Percentiles rank a stretch among this genome's conserved stretches.
These are phyloP conservation scores for Acropora yongei DNA, from an alignment of 64 coral and sea anemone genomes.

Conservation along the genomic window DNA sequence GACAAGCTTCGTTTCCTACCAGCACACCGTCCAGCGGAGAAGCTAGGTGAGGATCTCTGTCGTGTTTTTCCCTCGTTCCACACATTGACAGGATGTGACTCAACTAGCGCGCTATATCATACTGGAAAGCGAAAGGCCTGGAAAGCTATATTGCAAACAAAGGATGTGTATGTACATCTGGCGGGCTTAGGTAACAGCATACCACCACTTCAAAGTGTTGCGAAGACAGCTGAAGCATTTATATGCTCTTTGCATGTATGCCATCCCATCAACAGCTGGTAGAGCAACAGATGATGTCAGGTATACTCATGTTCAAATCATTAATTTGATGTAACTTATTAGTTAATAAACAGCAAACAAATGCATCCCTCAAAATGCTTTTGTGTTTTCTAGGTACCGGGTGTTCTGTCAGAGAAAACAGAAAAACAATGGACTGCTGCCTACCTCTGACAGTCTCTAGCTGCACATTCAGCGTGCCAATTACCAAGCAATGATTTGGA, in stretches of 20 bases:
- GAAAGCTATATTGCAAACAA: slow-evolving; percentile 21
- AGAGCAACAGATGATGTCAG: slow-evolving; percentile 48
- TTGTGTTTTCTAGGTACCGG: slow-evolving; percentile 23
- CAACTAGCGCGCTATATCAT: slow-evolving; percentile 30
- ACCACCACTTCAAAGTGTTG: slow-evolving; percentile 6
- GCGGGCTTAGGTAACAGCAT: neutral
- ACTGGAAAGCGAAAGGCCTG: slow-evolving; percentile 50
- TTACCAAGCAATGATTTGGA: slow-evolving; percentile 22
- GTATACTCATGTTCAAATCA: slow-evolving; percentile 2
- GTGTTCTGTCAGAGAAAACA: slow-evolving; percentile 23
- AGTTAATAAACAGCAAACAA: slow-evolving; percentile 3
- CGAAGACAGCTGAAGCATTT: slow-evolving; percentile 11
- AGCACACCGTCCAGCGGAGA: slow-evolving; percentile 16
- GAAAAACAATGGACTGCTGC: slow-evolving; percentile 5
- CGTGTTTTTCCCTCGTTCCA: slow-evolving; percentile 19
- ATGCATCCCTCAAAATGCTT: slow-evolving; percentile 8
- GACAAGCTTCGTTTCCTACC: slow-evolving; percentile 59
- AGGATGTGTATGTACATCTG: slow-evolving; percentile 1
- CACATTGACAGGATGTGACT: slow-evolving; percentile 54
- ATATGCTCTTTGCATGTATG: slow-evolving; percentile 45
- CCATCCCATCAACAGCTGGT: slow-evolving; percentile 32
- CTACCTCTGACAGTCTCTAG: neutral
- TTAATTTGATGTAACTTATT: slow-evolving; percentile 8
- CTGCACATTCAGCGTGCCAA: slow-evolving; percentile 4
- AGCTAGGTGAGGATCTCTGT: slow-evolving; percentile 36